Conservation (phyloP, 1,140 invertebrate genomes). For the Bombus cullumanus region DNA sequence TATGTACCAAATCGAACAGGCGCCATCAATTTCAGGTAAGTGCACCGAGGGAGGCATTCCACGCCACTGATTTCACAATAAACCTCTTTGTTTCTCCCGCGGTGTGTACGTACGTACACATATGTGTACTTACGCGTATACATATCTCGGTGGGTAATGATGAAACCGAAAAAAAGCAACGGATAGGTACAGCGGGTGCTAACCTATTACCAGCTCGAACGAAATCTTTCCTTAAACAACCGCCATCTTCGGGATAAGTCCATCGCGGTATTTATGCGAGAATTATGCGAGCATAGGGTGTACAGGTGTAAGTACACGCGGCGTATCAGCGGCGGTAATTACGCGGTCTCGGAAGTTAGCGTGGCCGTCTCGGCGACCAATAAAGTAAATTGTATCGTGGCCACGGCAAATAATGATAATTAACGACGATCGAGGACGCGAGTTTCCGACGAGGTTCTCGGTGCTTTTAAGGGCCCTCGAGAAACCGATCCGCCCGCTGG, state of each 20-base stretch:
- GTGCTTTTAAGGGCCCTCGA: neutral
- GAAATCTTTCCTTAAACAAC: neutral
- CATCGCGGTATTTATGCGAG: neutral
- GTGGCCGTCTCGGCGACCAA: neutral
- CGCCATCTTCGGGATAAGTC: neutral
- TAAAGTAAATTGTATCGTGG: constrained; percentile 38
- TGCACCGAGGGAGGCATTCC: constrained; percentile 30
- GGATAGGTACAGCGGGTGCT: neutral
- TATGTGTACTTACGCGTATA: neutral
- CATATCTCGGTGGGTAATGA: neutral
- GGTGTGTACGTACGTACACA: neutral
- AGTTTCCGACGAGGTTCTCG: neutral
- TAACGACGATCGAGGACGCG: constrained; percentile 26
- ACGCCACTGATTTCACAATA: constrained; percentile 39
- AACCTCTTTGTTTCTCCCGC: constrained; percentile 37
- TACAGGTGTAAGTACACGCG: constrained; percentile 29
- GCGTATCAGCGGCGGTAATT: constrained; percentile 31
- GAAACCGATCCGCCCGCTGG: constrained; percentile 41
- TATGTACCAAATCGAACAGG: constrained; percentile 54
- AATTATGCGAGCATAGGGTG: neutral
- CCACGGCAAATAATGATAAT: constrained; percentile 39
- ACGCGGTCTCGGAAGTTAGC: constrained; percentile 11
- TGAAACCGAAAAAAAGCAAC: neutral
- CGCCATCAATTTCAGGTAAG: constrained; percentile 53
- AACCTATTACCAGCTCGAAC: neutral